These are phyloP conservation scores for Pycnonotus jocosus DNA, from an alignment of 2,113 vertebrate species.

Conservation along the genomic window DNA sequence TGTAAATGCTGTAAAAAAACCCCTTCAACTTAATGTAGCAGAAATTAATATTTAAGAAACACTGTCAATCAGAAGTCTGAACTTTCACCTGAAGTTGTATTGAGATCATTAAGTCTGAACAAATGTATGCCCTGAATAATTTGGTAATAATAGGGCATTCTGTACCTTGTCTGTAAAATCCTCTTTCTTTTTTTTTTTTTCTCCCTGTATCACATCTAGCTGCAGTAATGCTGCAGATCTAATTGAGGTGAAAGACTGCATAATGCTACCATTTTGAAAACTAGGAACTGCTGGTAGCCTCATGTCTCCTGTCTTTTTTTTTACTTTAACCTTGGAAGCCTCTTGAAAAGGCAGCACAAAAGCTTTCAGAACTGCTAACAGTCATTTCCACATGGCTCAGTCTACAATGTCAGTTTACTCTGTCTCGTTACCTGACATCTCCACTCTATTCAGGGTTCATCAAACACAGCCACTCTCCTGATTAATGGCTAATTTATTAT, in stretches of 20 bases:
- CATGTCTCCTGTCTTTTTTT: neutral
- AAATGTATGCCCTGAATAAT: neutral
- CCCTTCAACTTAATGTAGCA: neutral
- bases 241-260: neutral
- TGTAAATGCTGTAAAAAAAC: neutral
- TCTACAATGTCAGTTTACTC: slow-evolving; percentile 55
- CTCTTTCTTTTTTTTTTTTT: neutral
- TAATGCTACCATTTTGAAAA: neutral
- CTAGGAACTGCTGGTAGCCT: neutral
- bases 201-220: neutral
- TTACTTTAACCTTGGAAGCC: slow-evolving; percentile 18
- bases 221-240: neutral
- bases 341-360: neutral
- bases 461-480: slow-evolving; percentile 58
- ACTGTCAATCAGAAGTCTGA: slow-evolving; percentile 3
- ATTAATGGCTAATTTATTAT: slow-evolving; percentile 80
- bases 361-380: neutral
- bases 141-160: neutral
- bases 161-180: neutral
- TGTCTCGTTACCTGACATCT: slow-evolving; percentile 61
- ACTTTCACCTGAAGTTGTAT: slow-evolving; percentile 20
- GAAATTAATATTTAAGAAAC: slow-evolving; percentile 16
- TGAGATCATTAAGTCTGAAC: neutral
- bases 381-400: slow-evolving; percentile 13
- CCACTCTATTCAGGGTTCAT: slow-evolving; percentile 74